Evolutionary conservation across 35 echinoderm and acorn worm genomes (phyloP).

Genomic region (Lytechinus pictus): DNA sequence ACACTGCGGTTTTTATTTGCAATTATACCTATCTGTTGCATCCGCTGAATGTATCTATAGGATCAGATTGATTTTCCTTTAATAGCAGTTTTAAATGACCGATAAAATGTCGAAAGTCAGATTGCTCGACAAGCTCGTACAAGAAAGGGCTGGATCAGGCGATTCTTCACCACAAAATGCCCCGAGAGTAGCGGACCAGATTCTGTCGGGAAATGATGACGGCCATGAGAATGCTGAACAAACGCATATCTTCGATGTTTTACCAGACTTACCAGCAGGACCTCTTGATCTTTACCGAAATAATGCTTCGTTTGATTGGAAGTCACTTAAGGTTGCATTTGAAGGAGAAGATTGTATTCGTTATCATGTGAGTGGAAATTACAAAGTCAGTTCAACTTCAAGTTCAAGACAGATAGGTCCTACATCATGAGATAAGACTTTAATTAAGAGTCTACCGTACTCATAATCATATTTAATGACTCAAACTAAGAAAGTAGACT

Average conservation of each 20-base stretch:
- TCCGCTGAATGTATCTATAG: too few relatives aligned
- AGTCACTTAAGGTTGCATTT: conserved; percentile 70
- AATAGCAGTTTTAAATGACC: not conserved
- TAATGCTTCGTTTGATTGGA: conserved; percentile 88
- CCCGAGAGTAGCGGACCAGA: not conserved
- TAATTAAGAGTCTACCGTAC: too few relatives aligned
- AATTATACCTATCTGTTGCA: too few relatives aligned
- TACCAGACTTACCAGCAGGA: conserved; percentile 63
- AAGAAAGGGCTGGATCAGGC: not conserved
- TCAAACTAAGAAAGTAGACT: too few relatives aligned
- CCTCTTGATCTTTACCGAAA: conserved; percentile 77
- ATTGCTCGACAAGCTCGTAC: not conserved
- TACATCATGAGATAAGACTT: too few relatives aligned
- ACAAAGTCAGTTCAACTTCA: too few relatives aligned
- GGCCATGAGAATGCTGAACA: not conserved
- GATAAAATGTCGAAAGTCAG: conserved; percentile 14
- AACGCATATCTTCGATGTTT: not conserved
- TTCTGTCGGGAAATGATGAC: not conserved
- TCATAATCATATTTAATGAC: too few relatives aligned
- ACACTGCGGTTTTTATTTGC: too few relatives aligned
- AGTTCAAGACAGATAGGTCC: too few relatives aligned
- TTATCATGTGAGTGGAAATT: conserved; percentile 64
- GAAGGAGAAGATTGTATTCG: conserved; percentile 79
- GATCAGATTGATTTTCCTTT: too few relatives aligned
- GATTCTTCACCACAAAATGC: not conserved